A percentile compares a stretch with the other conserved stretches of the same genome.
Conservation (phyloP, 2,888 invertebrate species). For the Drosophila borealis region DNA sequence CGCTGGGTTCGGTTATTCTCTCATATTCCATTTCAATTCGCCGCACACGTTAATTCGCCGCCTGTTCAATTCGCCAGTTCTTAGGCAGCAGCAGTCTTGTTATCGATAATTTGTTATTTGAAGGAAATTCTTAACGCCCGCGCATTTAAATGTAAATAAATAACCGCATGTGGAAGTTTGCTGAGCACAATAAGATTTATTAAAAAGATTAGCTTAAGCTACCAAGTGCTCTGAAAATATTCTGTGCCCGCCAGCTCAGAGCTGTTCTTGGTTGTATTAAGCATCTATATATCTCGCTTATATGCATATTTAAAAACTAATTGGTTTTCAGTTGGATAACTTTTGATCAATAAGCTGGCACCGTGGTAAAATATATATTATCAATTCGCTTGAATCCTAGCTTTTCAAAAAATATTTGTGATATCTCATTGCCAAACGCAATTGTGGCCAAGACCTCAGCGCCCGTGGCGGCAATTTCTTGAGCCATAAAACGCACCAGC, state of each 20-base stretch:
- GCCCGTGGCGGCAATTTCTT: slow-evolving; percentile 24
- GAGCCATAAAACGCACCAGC: slow-evolving; percentile 30
- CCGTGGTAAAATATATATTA: slow-evolving; percentile 22
- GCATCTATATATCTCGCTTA: no score
- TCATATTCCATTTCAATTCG: neutral
- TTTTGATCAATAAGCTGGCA: slow-evolving; percentile 9
- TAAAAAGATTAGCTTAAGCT: neutral
- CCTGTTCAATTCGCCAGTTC: no score
- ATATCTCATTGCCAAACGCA: slow-evolving; percentile 19
- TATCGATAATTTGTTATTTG: slow-evolving; percentile 2
- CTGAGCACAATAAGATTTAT: neutral
- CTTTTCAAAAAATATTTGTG: slow-evolving; percentile 24
- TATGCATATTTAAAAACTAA: neutral
- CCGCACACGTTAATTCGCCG: neutral
- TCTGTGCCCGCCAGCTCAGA: neutral
- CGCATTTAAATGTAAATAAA: neutral
- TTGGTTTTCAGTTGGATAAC: neutral
- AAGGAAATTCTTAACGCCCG: neutral
- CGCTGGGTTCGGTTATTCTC: neutral
- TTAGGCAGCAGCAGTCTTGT: neutral
- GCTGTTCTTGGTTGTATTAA: neutral
- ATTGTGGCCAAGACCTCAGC: slow-evolving; percentile 33
- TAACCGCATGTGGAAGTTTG: neutral
- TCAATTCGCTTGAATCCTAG: slow-evolving; percentile 30
- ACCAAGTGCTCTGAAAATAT: neutral